Evolutionary conservation across 37 sponge, comb jelly and placozoan species (phyloP).

Genomic region (Dysidea cf. avara): DNA sequence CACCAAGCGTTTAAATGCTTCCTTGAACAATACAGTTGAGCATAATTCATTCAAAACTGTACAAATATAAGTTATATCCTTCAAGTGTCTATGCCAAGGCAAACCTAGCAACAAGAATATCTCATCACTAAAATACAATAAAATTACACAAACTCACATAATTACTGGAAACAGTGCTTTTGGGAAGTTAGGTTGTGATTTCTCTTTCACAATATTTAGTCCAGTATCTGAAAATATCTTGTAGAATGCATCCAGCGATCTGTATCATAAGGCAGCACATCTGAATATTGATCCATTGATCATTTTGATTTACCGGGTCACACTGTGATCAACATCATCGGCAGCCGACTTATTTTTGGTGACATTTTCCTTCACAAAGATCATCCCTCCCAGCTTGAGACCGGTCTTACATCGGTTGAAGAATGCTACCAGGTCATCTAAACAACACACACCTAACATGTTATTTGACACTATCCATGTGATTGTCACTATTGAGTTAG

Average conservation of each 20-base stretch:
- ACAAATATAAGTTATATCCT: no score
- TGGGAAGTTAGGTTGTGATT: conserved; percentile 73
- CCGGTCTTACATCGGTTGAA: conserved; percentile 57
- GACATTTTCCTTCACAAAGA: conserved; percentile 91
- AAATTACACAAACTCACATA: conserved; percentile 41
- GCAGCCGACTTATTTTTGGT: conserved; percentile 45
- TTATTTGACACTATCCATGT: no score
- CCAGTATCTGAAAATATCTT: conserved; percentile 48
- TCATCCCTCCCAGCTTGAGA: conserved; percentile 63
- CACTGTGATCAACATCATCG: conserved; percentile 84
- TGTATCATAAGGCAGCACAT: neutral
- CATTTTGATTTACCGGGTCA: conserved; percentile 44
- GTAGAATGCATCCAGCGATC: conserved; percentile 40
- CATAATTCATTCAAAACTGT: no score
- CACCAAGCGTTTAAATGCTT: no score
- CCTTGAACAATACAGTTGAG: no score
- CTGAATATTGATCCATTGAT: neutral
- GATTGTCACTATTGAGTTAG: no score
- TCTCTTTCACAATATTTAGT: conserved; percentile 52
- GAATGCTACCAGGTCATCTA: conserved; percentile 79
- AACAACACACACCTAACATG: no score
- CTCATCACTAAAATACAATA: no score
- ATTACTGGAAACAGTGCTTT: conserved; percentile 48
- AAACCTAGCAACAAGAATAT: no score
- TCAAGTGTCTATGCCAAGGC: no score